Conservation (phyloP, 2,113 vertebrate genomes). For the Andinoacara biseriatus region DNA sequence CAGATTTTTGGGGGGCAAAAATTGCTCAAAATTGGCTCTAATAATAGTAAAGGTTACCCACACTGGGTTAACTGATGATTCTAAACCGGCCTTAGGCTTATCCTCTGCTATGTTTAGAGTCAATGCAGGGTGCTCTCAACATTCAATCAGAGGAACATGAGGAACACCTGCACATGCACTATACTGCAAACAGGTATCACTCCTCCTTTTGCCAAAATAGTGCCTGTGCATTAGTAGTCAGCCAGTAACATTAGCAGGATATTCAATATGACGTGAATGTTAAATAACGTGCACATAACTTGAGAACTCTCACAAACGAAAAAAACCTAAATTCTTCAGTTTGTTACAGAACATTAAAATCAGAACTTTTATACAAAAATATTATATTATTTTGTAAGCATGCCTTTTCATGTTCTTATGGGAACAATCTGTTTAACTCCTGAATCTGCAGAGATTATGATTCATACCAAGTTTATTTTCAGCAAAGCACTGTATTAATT, state of each 20-base stretch:
- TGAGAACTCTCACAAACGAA: neutral
- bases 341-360: neutral
- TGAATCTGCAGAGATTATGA: neutral
- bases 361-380: neutral
- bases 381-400: neutral
- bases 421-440: neutral
- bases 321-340: rapidly evolving
- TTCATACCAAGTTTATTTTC: neutral
- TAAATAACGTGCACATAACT: neutral
- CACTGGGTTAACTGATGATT: neutral
- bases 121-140: too few species aligned
- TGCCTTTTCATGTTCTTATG: neutral
- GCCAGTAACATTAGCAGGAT: neutral
- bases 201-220: too few species aligned
- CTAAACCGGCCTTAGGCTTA: neutral
- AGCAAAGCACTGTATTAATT: neutral
- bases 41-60: neutral
- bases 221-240: rapidly evolving
- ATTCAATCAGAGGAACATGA: neutral
- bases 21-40: neutral
- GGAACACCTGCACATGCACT: neutral
- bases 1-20: neutral
- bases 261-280: neutral
- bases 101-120: too few species aligned
- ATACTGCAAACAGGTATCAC: too few species aligned